phyloP scores from a whole-genome alignment of 2,113 vertebrate genomes.

The Romanogobio albipinnatus region DNA sequence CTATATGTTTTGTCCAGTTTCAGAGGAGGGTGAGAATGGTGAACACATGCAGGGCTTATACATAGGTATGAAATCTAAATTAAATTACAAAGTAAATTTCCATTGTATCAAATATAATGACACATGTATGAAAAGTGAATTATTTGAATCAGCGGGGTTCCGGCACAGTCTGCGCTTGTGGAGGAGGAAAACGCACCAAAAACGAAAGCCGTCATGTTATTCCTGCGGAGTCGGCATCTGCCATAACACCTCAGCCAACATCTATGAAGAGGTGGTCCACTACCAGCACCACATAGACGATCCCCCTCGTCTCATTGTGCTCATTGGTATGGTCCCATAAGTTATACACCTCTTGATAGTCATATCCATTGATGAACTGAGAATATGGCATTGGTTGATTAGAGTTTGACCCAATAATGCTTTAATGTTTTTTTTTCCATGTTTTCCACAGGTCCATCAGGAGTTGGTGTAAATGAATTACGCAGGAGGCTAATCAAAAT shows the following conservation, averaged over 20 bases:
- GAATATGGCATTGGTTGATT: not conserved
- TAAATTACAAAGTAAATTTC: not conserved
- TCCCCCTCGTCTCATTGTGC: slow-evolving; percentile 82
- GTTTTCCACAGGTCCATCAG: slow-evolving; percentile 80
- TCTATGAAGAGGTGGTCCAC: slow-evolving; percentile 87
- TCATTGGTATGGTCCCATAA: slow-evolving; percentile 79
- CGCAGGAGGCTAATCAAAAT: slow-evolving; percentile 83
- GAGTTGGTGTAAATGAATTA: slow-evolving; percentile 91
- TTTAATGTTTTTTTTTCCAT: not conserved
- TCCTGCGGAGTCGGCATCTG: slow-evolving; percentile 67
- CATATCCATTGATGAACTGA: not conserved
- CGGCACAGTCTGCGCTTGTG: slow-evolving; percentile 87
- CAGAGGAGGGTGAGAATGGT: slow-evolving; percentile 84
- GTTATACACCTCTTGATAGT: too few relatives aligned
- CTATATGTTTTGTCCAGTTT: slow-evolving; percentile 36
- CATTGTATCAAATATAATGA: too few relatives aligned
- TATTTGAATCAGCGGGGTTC: slow-evolving; percentile 84
- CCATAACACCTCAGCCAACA: slow-evolving; percentile 64
- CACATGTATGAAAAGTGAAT: not conserved
- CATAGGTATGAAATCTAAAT: slow-evolving; percentile 74
- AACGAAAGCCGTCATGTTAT: slow-evolving; percentile 65
- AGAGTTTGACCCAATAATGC: not conserved
- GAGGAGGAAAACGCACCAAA: slow-evolving; percentile 75
- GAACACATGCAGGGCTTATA: slow-evolving; percentile 80
- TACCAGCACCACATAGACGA: slow-evolving; percentile 83